Conservation (phyloP, 2,113 vertebrate genomes). For the Pimephales promelas region DNA sequence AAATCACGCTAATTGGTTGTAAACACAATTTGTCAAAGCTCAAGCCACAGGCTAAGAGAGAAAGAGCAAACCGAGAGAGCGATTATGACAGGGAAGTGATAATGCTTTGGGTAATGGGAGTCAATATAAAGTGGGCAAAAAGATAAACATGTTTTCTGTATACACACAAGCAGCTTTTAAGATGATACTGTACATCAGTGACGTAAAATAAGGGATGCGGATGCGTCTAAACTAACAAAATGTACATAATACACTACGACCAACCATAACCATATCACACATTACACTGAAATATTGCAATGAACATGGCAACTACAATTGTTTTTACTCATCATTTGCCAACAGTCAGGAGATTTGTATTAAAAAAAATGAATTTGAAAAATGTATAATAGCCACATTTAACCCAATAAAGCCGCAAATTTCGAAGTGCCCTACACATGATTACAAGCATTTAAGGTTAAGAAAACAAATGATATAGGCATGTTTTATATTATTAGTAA, state of each 20-base stretch:
- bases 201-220: neutral
- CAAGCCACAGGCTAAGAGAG: neutral
- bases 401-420: neutral
- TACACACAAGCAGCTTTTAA: neutral
- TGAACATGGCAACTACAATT: too few relatives aligned
- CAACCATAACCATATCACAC: neutral
- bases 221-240: neutral
- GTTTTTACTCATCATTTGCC: neutral
- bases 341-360: neutral
- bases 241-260: neutral
- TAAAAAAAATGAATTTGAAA: neutral
- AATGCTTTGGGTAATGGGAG: slow-evolving; percentile 3
- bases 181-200: neutral
- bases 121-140: neutral
- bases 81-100: slow-evolving; percentile 19
- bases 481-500: neutral
- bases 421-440: neutral
- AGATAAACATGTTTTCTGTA: neutral
- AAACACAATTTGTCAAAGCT: slow-evolving; percentile 38
- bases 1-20: slow-evolving; percentile 43
- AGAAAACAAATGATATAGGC: neutral
- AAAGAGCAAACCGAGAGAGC: neutral
- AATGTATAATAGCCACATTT: neutral
- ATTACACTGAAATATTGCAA: too few relatives aligned
- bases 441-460: neutral